These are phyloP conservation scores for Vanessa atalanta DNA, from an alignment of 1,140 invertebrate species.

Conservation along the genomic window DNA sequence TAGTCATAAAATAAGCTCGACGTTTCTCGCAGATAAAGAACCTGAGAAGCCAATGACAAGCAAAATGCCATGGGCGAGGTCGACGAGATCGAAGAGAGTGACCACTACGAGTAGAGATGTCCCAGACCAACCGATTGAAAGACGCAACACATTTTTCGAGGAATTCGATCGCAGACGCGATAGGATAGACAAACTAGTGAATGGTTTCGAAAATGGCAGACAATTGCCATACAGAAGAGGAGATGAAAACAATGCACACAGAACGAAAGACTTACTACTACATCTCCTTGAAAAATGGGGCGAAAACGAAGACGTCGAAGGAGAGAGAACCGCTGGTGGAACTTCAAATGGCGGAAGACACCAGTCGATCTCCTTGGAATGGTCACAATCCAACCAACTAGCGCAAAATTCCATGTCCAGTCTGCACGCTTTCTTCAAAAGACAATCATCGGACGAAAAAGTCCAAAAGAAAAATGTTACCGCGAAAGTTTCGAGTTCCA, in stretches of 20 bases:
- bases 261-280: constrained; percentile 86
- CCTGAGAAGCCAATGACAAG: constrained; percentile 68
- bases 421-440: constrained; percentile 85
- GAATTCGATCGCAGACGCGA: constrained; percentile 78
- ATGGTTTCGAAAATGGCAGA: constrained; percentile 61
- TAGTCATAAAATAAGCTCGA: constrained; percentile 61
- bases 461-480: constrained; percentile 75
- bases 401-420: constrained; percentile 84
- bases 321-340: constrained; percentile 68
- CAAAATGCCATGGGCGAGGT: constrained; percentile 81
- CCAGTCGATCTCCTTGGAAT: constrained; percentile 82
- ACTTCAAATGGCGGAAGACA: constrained; percentile 77
- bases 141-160: constrained; percentile 81
- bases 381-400: constrained; percentile 80
- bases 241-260: constrained; percentile 82
- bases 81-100: constrained; percentile 81
- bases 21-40: constrained; percentile 67
- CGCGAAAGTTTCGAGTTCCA: constrained; percentile 48
- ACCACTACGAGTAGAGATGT: constrained; percentile 84
- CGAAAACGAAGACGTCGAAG: constrained; percentile 78
- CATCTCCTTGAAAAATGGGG: constrained; percentile 88
- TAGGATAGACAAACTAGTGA: constrained; percentile 74
- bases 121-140: constrained; percentile 82
- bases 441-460: constrained; percentile 82
- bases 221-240: constrained; percentile 75